Evolutionary conservation across 2,113 vertebrate genomes (phyloP).

Genomic region (Perca fluviatilis): DNA sequence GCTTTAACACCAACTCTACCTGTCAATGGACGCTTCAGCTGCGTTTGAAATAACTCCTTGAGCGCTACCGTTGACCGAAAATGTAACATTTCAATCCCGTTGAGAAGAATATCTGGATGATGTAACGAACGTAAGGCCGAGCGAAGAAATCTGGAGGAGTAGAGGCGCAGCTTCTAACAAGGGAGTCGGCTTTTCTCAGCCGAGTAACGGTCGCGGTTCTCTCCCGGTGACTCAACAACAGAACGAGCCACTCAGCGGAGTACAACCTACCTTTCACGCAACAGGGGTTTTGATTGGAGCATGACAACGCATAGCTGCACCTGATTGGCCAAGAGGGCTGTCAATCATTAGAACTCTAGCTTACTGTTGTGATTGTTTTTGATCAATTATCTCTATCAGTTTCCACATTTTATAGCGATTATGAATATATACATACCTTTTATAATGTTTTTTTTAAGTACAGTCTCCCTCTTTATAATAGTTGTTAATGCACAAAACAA

Average conservation of each 20-base stretch:
- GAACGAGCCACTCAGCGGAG: not conserved
- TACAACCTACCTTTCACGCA: constrained; percentile 27
- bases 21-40: constrained; percentile 72
- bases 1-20: constrained; percentile 49
- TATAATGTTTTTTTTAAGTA: not conserved
- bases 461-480: not conserved
- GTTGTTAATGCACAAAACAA: not conserved
- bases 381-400: not conserved
- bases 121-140: not conserved
- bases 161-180: not conserved
- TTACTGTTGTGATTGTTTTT: constrained; percentile 2
- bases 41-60: constrained; percentile 77
- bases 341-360: constrained; percentile 31
- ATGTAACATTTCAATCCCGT: constrained; percentile 80
- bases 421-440: not conserved
- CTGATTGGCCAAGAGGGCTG: constrained; percentile 48
- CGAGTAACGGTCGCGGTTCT: constrained; percentile 47
- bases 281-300: constrained; percentile 19
- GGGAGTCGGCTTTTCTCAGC: constrained; percentile 1
- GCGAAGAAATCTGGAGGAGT: not conserved
- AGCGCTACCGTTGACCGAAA: constrained; percentile 79
- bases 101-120: not conserved
- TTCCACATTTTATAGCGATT: not conserved
- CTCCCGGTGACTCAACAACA: constrained; percentile 34
- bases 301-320: fast-evolving